Percentiles rank a stretch among this genome's conserved stretches.
Conservation (phyloP, 2,113 vertebrate genomes). For the Nasalis larvatus region DNA sequence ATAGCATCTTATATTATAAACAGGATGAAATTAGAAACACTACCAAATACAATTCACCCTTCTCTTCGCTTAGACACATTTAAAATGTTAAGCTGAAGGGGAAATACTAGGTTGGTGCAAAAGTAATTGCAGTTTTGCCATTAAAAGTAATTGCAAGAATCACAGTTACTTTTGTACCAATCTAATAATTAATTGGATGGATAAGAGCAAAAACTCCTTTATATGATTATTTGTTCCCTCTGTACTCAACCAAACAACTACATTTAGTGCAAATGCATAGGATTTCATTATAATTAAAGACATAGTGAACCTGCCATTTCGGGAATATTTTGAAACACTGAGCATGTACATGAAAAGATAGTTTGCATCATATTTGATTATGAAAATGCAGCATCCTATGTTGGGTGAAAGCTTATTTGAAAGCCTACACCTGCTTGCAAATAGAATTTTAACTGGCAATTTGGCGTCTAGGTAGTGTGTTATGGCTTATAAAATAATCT, state of each 20-base stretch:
- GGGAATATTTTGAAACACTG: not conserved
- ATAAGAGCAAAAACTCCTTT: not conserved
- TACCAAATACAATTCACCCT: not conserved
- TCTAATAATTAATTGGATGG: not conserved
- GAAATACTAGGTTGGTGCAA: not conserved
- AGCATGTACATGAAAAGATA: not conserved
- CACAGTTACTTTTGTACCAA: too few species aligned
- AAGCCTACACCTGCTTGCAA: slow-evolving; percentile 39
- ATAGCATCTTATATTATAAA: not conserved
- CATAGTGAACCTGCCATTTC: not conserved
- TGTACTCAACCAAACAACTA: not conserved
- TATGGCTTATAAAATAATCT: slow-evolving; percentile 59
- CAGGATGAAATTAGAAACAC: not conserved
- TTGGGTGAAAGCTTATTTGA: not conserved
- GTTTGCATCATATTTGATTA: not conserved
- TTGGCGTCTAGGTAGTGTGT: slow-evolving; percentile 30
- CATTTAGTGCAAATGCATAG: not conserved
- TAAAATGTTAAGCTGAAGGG: not conserved
- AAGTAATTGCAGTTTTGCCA: too few species aligned
- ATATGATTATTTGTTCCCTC: not conserved
- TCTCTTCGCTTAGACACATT: not conserved
- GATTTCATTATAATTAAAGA: not conserved
- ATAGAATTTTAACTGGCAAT: slow-evolving; percentile 64
- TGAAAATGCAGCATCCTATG: not conserved
- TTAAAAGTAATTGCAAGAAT: too few species aligned